A percentile compares a stretch with the other conserved stretches of the same genome.
Conservation (phyloP, 2,113 vertebrate genomes). For the Cyanoliseus patagonus region DNA sequence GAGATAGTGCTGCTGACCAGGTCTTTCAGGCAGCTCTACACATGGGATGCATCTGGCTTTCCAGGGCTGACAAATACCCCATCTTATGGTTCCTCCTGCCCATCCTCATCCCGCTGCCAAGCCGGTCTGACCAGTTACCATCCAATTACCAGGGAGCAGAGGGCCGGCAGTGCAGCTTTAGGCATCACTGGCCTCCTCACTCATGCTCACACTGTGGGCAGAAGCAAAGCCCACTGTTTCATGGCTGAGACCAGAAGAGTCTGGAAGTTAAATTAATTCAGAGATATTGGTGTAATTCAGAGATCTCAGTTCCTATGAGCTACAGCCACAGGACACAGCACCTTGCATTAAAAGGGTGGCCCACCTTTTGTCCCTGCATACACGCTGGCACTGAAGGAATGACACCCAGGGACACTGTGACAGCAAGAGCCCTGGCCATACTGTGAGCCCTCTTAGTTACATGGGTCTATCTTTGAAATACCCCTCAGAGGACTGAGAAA, state of each 20-base stretch:
- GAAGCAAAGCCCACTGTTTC: not conserved
- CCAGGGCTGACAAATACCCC: not conserved
- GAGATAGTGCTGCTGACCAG: not conserved
- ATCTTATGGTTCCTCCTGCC: not conserved
- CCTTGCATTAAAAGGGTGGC: accelerated
- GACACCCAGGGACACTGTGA: not conserved
- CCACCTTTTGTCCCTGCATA: not conserved
- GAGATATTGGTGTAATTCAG: not conserved
- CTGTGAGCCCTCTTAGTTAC: not conserved
- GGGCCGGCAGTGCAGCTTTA: not conserved
- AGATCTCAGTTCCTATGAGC: not conserved
- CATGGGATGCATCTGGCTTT: not conserved
- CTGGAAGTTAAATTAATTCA: not conserved
- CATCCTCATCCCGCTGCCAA: not conserved
- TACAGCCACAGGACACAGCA: too few species aligned
- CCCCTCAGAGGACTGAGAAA: not conserved
- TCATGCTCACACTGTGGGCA: not conserved
- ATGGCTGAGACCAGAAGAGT: accelerated
- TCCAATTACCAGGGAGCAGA: not conserved
- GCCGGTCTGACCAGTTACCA: not conserved
- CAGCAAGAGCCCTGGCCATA: accelerated
- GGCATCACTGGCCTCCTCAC: not conserved
- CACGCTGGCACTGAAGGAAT: accelerated
- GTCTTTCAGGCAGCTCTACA: not conserved
- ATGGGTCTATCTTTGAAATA: not conserved